Evolutionary conservation across 2,113 vertebrate genomes (phyloP), one percentile per base, ranked within the genome.

Genomic region (Burhinus oedicnemus): DNA sequence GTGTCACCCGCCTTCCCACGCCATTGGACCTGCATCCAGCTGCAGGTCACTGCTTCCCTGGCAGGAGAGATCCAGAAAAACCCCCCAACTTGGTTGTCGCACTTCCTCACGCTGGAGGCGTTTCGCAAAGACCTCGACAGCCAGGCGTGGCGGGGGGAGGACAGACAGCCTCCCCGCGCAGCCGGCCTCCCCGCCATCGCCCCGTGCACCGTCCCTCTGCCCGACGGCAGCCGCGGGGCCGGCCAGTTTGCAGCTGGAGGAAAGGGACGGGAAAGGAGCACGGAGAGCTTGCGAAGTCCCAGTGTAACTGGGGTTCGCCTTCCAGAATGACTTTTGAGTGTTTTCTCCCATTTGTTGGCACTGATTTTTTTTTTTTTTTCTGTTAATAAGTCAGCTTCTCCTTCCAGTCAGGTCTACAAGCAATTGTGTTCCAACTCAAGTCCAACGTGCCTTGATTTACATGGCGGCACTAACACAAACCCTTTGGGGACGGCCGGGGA

Each of bases 141-240:
- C 27, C 36, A 26, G 71, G 34, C 62, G 58, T 18, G 12, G 49
- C 36, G 16, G 25, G 68, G 36, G 9, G 15, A 20, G 49, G 47
- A 32, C 26, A 40, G 20, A 49, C 18, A 34, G 20, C 2, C 12
- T 64, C 60, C 16, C 15, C 19, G 2, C 40, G 47, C 47, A 5
- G 21, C 47, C 47, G 47, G 47, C 47, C 47, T 49, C 47, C 22
- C 47, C 49, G 57, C 55, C 38, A 18, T n/a, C 20, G 42, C 29
- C 60, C 44, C 14, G 6, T 3, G 26, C 18, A 3, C 0, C 0
- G 8, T 27, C 29, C 19, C 22, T 6, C 25, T 65, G 58, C 29
- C 34, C 32, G 22, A 3, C 7, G 32, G 34, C 20, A 66, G 25
- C 27, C 51, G 19, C 12, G 20, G 18, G 15, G 40, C 54, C 36